These are phyloP conservation scores for Conchocele bisecta DNA, from an alignment of 2,888 invertebrate species.

Conservation along the genomic window DNA sequence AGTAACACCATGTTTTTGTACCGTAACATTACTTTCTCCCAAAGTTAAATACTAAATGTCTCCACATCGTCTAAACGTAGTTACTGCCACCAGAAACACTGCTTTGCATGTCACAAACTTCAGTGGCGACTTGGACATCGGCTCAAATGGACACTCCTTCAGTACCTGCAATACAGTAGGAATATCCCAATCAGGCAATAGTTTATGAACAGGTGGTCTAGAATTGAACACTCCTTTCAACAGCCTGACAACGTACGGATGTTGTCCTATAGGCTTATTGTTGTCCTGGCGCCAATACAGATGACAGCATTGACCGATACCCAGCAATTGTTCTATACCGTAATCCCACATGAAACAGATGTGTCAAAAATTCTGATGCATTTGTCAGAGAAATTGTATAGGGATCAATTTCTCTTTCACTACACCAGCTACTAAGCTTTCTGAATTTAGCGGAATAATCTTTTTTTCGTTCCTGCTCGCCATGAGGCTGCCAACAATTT, in stretches of 20 bases:
- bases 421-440: no score
- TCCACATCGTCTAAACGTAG: not conserved
- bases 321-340: not conserved
- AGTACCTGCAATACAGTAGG: not conserved
- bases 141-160: not conserved
- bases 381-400: no score
- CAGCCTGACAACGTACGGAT: not conserved
- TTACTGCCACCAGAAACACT: constrained; percentile 1
- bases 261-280: constrained; percentile 1
- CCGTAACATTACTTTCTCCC: not conserved
- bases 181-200: not conserved
- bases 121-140: not conserved
- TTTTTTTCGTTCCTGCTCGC: no score
- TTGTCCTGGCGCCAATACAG: not conserved
- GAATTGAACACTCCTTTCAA: not conserved
- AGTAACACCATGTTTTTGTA: not conserved
- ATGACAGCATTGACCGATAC: constrained; percentile 13
- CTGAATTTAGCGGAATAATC: no score
- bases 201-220: not conserved
- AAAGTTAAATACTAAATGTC: not conserved
- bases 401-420: no score
- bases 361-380: no score
- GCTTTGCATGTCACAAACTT: not conserved
- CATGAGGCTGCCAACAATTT: no score
- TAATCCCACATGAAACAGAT: not conserved